A percentile compares a stretch with the other conserved stretches of the same genome.
phyloP scores from a whole-genome alignment of 2,113 vertebrate species.

The Cynopterus brachyotis region DNA sequence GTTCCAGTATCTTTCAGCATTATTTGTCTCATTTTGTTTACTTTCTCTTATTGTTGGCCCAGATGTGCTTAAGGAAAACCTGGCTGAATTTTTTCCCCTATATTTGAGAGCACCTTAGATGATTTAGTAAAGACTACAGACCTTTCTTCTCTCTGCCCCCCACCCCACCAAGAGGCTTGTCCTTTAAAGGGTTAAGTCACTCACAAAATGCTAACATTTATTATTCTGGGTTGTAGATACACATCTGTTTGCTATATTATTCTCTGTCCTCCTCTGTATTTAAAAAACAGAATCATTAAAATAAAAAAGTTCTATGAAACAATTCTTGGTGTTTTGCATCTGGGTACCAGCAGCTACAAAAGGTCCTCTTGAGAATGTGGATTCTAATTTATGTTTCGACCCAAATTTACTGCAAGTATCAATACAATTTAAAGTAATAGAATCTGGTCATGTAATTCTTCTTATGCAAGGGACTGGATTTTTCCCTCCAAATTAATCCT shows the following conservation, averaged over 20 bases:
- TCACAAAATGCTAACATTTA: neutral
- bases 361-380: neutral
- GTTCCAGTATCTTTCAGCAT: neutral
- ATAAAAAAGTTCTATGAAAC: neutral
- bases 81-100: neutral
- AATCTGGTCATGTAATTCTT: conserved; percentile 5
- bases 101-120: neutral
- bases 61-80: neutral
- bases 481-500: conserved; percentile 42
- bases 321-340: neutral
- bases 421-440: conserved; percentile 34
- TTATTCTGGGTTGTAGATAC: neutral
- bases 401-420: conserved; percentile 1
- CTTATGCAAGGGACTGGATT: neutral
- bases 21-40: conserved; percentile 7
- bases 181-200: neutral
- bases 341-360: neutral
- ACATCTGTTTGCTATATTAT: neutral
- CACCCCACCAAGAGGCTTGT: neutral
- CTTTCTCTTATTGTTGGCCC: conserved; percentile 4
- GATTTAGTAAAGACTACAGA: neutral
- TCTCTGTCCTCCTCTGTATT: neutral
- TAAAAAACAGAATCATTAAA: neutral
- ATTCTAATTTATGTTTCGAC: neutral
- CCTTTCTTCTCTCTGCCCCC: neutral